phyloP scores from a whole-genome alignment of 2,797 vertebrate genomes.

The Liasis olivaceus region DNA sequence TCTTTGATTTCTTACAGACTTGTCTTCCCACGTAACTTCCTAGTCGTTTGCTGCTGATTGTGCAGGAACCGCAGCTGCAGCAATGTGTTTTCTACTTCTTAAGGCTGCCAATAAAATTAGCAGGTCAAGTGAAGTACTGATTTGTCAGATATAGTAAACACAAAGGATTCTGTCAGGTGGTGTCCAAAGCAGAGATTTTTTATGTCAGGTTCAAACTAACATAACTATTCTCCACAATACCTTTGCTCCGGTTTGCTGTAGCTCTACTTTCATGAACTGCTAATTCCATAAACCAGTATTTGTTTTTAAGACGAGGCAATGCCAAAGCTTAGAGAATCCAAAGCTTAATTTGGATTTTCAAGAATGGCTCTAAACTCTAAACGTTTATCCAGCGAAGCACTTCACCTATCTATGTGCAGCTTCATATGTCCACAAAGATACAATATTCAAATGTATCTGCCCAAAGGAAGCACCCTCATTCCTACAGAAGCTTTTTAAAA shows the following conservation, averaged over 20 bases:
- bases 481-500: too few relatives aligned
- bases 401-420: too few relatives aligned
- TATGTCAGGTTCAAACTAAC: neutral
- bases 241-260: neutral
- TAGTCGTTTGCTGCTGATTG: conserved; percentile 39
- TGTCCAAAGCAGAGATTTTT: conserved; percentile 18
- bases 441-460: too few relatives aligned
- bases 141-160: conserved; percentile 19
- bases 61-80: conserved; percentile 11
- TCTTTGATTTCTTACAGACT: conserved; percentile 35
- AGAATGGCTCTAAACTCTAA: neutral
- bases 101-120: conserved; percentile 59
- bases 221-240: neutral
- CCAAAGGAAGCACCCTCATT: too few relatives aligned
- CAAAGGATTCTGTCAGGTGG: conserved; percentile 5
- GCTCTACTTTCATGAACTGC: neutral
- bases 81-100: conserved; percentile 56
- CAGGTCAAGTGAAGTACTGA: conserved; percentile 17
- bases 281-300: neutral
- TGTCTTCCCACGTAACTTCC: conserved; percentile 24
- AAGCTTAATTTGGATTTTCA: neutral
- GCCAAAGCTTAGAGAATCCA: neutral
- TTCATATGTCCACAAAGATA: too few relatives aligned
- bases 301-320: neutral
- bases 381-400: too few relatives aligned